Conservation (phyloP, 2,797 vertebrate species). For the Apodemus agrarius region DNA sequence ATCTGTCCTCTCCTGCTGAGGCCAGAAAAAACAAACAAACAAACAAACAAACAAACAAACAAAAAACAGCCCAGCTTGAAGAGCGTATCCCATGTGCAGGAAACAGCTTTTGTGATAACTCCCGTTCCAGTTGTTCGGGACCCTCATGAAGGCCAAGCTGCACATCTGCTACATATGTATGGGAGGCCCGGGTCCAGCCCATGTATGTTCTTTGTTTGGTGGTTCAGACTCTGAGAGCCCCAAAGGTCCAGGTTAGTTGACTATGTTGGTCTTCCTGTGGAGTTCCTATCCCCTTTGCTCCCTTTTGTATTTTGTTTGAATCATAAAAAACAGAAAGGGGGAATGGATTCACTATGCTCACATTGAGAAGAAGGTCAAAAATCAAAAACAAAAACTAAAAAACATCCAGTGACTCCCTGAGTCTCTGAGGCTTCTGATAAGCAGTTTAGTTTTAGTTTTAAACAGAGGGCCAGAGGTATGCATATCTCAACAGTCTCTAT, state of each 20-base stretch:
- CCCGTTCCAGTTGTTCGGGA: not conserved
- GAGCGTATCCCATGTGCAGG: not conserved
- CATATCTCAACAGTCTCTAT: not conserved
- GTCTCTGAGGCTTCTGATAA: not conserved
- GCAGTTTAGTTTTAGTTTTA: not conserved
- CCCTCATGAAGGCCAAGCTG: not conserved
- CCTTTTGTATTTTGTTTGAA: not conserved
- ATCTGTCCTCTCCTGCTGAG: not conserved
- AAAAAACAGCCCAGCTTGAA: not conserved
- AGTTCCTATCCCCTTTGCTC: not conserved
- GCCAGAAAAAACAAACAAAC: too few species aligned
- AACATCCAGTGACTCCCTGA: not conserved
- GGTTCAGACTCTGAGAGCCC: not conserved
- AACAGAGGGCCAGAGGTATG: not conserved
- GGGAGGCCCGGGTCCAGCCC: not conserved
- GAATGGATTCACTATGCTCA: not conserved
- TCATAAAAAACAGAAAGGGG: not conserved
- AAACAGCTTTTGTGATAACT: not conserved
- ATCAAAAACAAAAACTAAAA: too few species aligned
- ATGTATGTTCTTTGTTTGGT: not conserved
- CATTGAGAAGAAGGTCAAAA: not conserved
- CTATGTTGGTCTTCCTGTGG: not conserved
- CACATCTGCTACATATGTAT: not conserved
- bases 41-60: too few species aligned
- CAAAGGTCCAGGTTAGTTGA: not conserved